Evolutionary conservation across 2,888 invertebrate genomes (phyloP).

Genomic region (Pyrrhosoma nymphula): DNA sequence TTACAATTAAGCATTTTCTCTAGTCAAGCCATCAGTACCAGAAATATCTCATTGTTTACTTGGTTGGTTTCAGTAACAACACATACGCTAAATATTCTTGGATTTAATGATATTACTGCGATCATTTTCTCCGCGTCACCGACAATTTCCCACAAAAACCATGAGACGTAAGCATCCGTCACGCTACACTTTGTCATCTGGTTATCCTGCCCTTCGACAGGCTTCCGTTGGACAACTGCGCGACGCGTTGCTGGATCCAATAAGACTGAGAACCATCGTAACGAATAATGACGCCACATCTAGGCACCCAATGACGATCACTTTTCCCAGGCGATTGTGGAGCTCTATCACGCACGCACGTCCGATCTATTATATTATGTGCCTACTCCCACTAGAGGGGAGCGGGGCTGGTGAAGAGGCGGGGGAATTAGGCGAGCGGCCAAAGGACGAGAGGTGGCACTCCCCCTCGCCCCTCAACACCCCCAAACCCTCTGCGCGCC

Average conservation of each 20-base stretch:
- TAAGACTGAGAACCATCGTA: neutral
- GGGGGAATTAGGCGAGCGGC: slow-evolving; percentile 21
- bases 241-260: neutral
- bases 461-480: neutral
- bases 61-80: no score
- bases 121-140: no score
- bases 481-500: neutral
- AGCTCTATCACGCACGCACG: neutral
- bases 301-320: neutral
- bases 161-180: no score
- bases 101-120: no score
- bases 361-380: neutral
- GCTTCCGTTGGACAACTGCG: neutral
- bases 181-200: no score
- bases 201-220: no score
- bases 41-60: no score
- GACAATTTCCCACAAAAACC: no score
- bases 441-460: neutral
- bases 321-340: neutral
- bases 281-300: neutral
- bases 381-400: neutral
- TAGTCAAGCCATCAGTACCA: no score
- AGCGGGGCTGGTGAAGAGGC: neutral
- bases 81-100: no score
- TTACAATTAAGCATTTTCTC: no score